phyloP scores from a whole-genome alignment of 2,113 vertebrate species.

The Scalopus aquaticus region DNA sequence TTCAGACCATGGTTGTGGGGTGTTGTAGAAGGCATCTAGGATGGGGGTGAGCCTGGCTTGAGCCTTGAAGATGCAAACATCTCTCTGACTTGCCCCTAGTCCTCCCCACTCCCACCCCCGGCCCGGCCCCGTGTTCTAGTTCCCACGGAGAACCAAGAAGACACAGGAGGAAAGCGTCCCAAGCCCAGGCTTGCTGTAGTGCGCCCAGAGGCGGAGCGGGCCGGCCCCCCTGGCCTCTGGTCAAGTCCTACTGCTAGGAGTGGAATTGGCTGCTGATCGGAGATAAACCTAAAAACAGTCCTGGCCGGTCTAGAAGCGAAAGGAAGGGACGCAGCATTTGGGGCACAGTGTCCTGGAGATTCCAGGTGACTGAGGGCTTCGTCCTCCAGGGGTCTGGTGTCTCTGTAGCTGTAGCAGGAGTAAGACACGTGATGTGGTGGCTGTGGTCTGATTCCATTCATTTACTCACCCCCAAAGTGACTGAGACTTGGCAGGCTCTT shows the following conservation, averaged over 20 bases:
- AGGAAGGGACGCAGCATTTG: not conserved
- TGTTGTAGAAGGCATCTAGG: not conserved
- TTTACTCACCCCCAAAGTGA: not conserved
- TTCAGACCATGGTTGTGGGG: not conserved
- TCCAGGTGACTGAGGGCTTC: not conserved
- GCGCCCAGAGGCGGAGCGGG: not conserved
- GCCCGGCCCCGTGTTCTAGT: accelerated
- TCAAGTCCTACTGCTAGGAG: not conserved
- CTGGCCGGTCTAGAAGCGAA: not conserved
- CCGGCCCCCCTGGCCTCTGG: accelerated
- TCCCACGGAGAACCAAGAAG: not conserved
- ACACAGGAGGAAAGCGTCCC: not conserved
- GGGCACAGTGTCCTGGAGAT: not conserved
- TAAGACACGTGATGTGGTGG: accelerated
- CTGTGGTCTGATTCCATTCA: not conserved
- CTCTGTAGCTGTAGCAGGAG: not conserved
- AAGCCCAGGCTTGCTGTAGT: not conserved
- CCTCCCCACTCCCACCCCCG: not conserved
- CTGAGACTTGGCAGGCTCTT: not conserved
- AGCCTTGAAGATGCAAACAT: not conserved
- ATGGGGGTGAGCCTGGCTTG: not conserved
- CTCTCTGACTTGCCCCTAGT: not conserved
- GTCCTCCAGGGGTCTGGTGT: not conserved
- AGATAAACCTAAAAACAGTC: not conserved
- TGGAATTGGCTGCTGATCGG: not conserved